These are phyloP conservation scores for Notothenia rossii DNA, from an alignment of 2,113 vertebrate species.

Conservation along the genomic window DNA sequence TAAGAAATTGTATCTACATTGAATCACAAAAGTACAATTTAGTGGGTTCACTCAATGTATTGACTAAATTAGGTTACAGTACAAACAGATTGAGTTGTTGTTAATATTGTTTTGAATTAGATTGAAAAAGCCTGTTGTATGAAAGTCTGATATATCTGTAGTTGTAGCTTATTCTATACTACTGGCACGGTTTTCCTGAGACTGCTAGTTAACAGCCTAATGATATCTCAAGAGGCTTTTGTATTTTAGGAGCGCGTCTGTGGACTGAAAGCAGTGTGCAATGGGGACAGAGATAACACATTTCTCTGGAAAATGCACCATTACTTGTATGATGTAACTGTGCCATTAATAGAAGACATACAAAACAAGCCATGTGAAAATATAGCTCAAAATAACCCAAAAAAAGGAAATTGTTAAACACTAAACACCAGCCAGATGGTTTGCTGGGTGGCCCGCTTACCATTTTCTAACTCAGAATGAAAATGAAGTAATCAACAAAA, in stretches of 20 bases:
- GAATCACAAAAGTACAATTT: not conserved
- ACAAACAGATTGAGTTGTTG: not conserved
- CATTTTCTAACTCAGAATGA: too few species aligned
- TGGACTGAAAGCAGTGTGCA: conserved; percentile 9
- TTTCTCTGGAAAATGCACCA: conserved; percentile 24
- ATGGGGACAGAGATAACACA: not conserved
- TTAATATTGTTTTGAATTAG: not conserved
- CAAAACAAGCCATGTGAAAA: not conserved
- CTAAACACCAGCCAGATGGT: too few species aligned
- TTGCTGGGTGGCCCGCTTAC: too few species aligned
- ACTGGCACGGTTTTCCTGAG: conserved; percentile 9
- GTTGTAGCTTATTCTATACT: conserved; percentile 21
- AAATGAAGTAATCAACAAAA: too few species aligned
- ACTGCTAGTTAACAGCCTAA: conserved; percentile 44
- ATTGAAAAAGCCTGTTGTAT: not conserved
- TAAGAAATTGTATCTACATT: too few species aligned
- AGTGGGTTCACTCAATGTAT: not conserved
- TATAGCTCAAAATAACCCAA: not conserved
- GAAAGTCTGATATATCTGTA: not conserved
- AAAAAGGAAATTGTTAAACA: not conserved
- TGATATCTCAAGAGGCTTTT: conserved; percentile 62
- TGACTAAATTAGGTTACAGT: not conserved
- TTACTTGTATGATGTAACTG: not conserved
- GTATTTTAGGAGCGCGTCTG: conserved; percentile 57
- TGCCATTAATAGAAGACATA: not conserved